Base-by-base conservation (phyloP, 1,140 invertebrate genomes). In the Tyrophagus putrescentiae region DNA sequence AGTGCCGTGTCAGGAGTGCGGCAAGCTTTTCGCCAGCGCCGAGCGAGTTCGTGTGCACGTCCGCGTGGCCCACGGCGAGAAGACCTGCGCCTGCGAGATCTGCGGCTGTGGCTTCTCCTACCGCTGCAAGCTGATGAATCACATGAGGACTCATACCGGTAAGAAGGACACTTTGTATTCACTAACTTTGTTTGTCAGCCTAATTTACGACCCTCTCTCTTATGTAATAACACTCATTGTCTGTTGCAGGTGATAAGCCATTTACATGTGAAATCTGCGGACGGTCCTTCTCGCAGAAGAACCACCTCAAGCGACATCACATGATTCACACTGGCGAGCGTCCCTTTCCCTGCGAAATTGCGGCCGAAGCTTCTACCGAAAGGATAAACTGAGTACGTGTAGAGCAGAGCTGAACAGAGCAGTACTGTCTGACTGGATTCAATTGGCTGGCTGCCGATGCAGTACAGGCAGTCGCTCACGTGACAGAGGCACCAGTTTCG, bases 341-440 rank as follows among this genome's bases (percentile, higher is more conserved):
- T 31, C 90, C 90, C 71, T 92, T 89, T 70, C 80, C 82, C 39
- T 93, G 88, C 68, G 85, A 88, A 66, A 86, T 80, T 93, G 85
- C 69, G 78, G 76, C 33, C 87, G 87, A 71, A 82, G 80, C 9
- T 92, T 92, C 72, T 88, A 90, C 0, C 77, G 92, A 18, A 87
- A 91, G 63, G 94, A 95, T 68, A 93, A 90, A 23, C 71, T 77
- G 34, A 74, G 73, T 64, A 58, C 16, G 60, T 28, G n/a, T n/a
- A n/a, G n/a, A n/a, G n/a, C n/a, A n/a, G n/a, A n/a, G n/a, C n/a
- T n/a, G n/a, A n/a, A n/a, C n/a, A n/a, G n/a, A n/a, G n/a, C n/a
- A n/a, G n/a, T n/a, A n/a, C n/a, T n/a, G n/a, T n/a, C n/a, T n/a
- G n/a, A n/a, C n/a, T n/a, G n/a, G n/a, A n/a, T n/a, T n/a, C n/a